Percentiles rank a stretch among this genome's conserved stretches.
Evolutionary conservation across 1,140 invertebrate genomes (phyloP).

Genomic region (Drosophila subpulchrella): DNA sequence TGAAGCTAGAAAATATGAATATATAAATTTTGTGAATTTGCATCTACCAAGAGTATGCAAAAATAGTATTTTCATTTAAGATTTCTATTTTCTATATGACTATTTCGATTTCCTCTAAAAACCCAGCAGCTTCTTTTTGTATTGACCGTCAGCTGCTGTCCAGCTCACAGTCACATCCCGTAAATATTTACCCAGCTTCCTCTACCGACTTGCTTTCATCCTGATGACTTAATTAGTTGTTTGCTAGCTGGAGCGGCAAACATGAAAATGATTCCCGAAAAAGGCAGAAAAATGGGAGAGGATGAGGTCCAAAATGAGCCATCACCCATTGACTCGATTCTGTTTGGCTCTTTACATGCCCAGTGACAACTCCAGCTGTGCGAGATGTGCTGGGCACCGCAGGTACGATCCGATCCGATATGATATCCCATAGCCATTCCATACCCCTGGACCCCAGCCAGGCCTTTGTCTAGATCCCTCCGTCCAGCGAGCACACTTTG

Average conservation of each 20-base stretch:
- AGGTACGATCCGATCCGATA: conserved; percentile 59
- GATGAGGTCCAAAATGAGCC: conserved; percentile 57
- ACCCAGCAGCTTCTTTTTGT: conserved; percentile 9
- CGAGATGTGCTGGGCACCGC: conserved; percentile 61
- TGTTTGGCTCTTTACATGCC: conserved; percentile 80
- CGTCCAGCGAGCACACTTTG: conserved; percentile 60
- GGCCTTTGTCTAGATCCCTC: conserved; percentile 58
- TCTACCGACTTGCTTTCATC: conserved; percentile 44
- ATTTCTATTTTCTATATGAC: neutral
- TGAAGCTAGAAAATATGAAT: no score
- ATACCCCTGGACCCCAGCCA: conserved; percentile 46
- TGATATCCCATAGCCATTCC: conserved; percentile 43
- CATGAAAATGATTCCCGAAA: conserved; percentile 55
- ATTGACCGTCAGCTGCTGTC: conserved; percentile 15
- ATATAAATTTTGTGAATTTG: no score
- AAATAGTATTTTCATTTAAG: neutral
- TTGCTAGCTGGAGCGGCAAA: conserved; percentile 64
- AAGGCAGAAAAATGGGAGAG: conserved; percentile 22
- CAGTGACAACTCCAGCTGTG: conserved; percentile 84
- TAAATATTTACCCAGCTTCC: conserved; percentile 44
- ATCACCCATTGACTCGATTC: conserved; percentile 65
- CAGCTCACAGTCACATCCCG: conserved; percentile 21
- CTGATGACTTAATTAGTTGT: conserved; percentile 79
- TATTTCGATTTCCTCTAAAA: neutral
- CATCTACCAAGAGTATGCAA: no score